phyloP scores from a whole-genome alignment of 2,113 vertebrate genomes.

The Uropsilus gracilis region DNA sequence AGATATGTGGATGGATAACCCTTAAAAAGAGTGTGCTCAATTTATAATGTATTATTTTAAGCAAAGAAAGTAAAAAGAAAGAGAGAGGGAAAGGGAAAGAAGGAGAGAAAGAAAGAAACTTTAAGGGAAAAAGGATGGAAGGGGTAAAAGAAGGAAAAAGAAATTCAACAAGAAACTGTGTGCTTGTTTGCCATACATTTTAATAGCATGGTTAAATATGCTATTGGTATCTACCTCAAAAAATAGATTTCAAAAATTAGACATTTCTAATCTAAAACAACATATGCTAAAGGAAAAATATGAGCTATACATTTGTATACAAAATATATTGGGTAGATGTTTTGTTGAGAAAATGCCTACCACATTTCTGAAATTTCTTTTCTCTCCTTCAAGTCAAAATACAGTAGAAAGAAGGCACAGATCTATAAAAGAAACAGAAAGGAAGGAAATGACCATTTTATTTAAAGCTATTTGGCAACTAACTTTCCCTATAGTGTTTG shows the following conservation, averaged over 20 bases:
- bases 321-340: constrained; percentile 33
- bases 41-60: constrained; percentile 24
- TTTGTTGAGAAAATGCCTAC: neutral
- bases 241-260: neutral
- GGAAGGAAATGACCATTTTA: constrained; percentile 35
- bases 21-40: neutral
- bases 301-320: neutral
- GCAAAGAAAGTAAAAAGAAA: neutral
- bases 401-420: neutral
- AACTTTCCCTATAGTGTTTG: constrained; percentile 16
- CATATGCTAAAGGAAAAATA: neutral
- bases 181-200: neutral
- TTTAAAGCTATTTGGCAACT: constrained; percentile 54
- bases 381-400: constrained; percentile 20
- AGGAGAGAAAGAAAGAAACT: neutral
- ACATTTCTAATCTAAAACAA: neutral
- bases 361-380: neutral
- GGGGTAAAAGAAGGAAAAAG: neutral
- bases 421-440: neutral
- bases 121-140: neutral
- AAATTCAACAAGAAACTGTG: neutral
- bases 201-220: neutral
- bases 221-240: neutral
- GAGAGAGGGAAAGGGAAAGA: neutral
- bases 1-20: neutral